A percentile compares a stretch with the other conserved stretches of the same genome.
These are phyloP conservation scores for Aptenodytes patagonicus DNA, from an alignment of 2,113 vertebrate genomes.

Conservation along the genomic window DNA sequence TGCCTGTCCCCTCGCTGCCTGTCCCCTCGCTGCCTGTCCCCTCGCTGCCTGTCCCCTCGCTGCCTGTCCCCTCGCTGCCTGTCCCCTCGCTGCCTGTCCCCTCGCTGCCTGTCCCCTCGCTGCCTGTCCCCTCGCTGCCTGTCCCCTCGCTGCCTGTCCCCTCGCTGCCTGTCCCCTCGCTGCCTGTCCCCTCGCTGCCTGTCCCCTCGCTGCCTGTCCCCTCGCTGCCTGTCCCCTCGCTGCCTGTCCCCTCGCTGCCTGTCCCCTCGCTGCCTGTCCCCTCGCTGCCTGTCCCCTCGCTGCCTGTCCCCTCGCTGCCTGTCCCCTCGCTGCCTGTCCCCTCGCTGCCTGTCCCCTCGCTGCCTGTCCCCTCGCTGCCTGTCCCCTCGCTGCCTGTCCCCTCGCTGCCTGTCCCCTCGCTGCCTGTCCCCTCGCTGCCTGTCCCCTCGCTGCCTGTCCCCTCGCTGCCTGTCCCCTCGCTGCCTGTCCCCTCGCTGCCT, in stretches of 20 bases:
- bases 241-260: background rate
- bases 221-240: background rate
- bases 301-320: background rate
- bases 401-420: background rate
- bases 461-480: background rate
- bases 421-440: background rate
- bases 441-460: no score
- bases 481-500: background rate
- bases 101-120: background rate
- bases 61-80: background rate
- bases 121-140: background rate
- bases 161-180: background rate
- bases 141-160: no score
- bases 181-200: background rate
- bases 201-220: no score
- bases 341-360: background rate
- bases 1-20: no score
- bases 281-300: background rate
- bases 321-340: no score
- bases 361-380: background rate
- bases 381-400: no score
- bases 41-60: background rate
- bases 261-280: no score
- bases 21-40: no score
- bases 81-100: no score